Evolutionary conservation across 2,113 vertebrate species (phyloP).

Genomic region (Aegypius monachus): DNA sequence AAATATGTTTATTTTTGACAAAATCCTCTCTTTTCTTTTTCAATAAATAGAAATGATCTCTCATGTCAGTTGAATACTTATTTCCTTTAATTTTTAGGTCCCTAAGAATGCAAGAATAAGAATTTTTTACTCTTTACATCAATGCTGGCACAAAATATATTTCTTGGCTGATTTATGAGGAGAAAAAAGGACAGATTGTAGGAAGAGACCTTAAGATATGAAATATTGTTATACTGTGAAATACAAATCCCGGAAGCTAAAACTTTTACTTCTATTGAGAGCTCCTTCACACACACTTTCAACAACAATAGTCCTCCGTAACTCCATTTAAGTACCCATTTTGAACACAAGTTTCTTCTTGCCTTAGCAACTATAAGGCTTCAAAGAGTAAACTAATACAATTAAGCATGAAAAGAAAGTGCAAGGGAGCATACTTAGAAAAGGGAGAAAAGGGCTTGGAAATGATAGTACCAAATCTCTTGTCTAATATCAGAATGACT

Average conservation of each 20-base stretch:
- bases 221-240: not conserved
- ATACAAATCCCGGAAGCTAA: not conserved
- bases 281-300: not conserved
- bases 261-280: not conserved
- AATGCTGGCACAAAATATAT: not conserved
- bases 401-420: not conserved
- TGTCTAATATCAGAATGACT: not conserved
- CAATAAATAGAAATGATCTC: not conserved
- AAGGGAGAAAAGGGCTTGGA: not conserved
- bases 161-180: not conserved
- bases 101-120: not conserved
- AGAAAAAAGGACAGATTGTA: not conserved
- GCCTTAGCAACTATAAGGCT: not conserved
- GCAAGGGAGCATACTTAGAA: not conserved
- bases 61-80: not conserved
- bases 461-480: not conserved
- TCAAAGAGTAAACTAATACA: not conserved
- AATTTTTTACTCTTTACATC: not conserved
- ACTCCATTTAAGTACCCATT: not conserved
- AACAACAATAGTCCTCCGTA: not conserved
- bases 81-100: not conserved
- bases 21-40: not conserved
- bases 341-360: not conserved
- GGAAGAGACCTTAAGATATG: not conserved
- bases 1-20: not conserved